Evolutionary conservation across 2,113 vertebrate genomes (phyloP).

Genomic region (Regulus satrapa): DNA sequence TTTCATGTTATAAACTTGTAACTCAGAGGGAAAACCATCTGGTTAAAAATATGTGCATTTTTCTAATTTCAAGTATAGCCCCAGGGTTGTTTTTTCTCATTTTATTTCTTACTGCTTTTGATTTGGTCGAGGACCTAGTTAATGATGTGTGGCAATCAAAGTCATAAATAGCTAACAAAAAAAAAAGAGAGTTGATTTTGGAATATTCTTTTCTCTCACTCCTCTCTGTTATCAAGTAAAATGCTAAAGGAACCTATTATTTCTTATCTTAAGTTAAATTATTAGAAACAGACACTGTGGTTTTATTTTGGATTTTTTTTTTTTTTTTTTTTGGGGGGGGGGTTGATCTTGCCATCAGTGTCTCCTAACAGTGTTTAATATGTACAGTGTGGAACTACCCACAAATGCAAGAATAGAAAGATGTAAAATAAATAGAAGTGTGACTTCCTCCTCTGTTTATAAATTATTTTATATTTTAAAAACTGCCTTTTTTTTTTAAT

Average conservation of each 20-base stretch:
- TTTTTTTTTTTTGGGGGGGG: accelerated
- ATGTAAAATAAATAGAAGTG: background rate
- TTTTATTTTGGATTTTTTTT: background rate
- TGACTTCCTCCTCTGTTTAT: background rate
- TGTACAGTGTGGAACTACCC: accelerated
- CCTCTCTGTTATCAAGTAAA: background rate
- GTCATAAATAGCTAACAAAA: background rate
- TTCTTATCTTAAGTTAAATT: background rate
- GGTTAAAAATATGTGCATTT: background rate
- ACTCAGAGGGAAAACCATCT: background rate
- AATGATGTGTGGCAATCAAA: background rate
- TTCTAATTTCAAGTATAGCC: background rate
- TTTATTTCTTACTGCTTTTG: slow-evolving; percentile 20
- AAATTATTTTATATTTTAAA: background rate
- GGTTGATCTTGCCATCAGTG: background rate
- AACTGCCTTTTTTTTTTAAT: background rate
- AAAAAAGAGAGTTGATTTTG: background rate
- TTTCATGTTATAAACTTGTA: background rate
- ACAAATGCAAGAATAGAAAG: background rate
- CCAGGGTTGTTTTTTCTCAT: background rate
- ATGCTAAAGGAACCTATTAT: background rate
- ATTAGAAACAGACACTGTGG: background rate
- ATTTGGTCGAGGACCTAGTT: background rate
- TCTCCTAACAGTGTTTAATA: background rate
- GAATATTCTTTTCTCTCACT: background rate